Conservation (phyloP, 1,140 invertebrate species). For the Saxidomus purpurata region DNA sequence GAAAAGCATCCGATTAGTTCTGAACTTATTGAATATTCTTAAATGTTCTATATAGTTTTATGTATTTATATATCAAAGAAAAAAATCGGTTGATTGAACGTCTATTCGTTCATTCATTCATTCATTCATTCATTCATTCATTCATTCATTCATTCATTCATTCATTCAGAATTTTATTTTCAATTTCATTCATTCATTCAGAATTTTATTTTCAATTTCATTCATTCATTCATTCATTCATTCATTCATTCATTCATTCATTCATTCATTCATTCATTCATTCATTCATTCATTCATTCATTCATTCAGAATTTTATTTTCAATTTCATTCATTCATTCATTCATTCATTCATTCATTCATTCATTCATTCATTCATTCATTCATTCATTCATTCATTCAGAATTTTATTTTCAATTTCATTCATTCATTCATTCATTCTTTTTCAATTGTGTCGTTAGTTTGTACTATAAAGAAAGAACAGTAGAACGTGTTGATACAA, state of each 20-base stretch:
- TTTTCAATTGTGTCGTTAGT: too few species aligned
- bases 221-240: slow-evolving; percentile 44
- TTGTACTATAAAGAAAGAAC: background rate
- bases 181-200: slow-evolving; percentile 34
- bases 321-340: slow-evolving; percentile 28
- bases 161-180: background rate
- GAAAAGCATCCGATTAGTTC: too few species aligned
- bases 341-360: slow-evolving; percentile 51
- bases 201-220: slow-evolving; percentile 32
- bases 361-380: slow-evolving; percentile 41
- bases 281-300: slow-evolving; percentile 31
- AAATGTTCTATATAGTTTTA: too few species aligned
- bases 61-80: too few species aligned
- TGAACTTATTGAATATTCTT: too few species aligned
- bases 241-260: slow-evolving; percentile 31
- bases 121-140: slow-evolving; percentile 47
- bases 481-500: background rate
- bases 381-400: slow-evolving; percentile 44
- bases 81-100: too few species aligned
- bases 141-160: slow-evolving; percentile 43
- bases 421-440: too few species aligned
- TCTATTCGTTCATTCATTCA: slow-evolving; percentile 41
- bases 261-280: slow-evolving; percentile 39
- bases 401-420: too few species aligned
- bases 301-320: slow-evolving; percentile 32